Base-by-base conservation (phyloP, 2,113 vertebrate genomes). In the Myocastor coypus region DNA sequence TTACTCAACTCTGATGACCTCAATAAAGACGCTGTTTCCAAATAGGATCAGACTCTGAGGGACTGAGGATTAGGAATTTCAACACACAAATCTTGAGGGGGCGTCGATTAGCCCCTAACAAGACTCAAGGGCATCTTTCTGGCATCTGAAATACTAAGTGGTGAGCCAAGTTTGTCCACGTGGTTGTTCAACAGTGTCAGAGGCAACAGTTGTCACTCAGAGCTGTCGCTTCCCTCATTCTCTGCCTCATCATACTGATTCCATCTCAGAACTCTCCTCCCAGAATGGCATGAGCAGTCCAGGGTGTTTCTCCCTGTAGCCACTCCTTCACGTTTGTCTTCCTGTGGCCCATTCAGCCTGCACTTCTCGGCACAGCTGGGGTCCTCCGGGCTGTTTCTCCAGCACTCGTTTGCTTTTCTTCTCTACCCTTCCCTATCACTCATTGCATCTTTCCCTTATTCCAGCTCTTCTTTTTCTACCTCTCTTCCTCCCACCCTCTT, bases 401-500 rank as follows among this genome's bases (percentile, higher is more conserved):
- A 57, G 55, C 0, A 1, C 9, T 30, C 32, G 42, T 85, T 68
- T 40, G 5, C 10, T 86, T 96, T 95, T 95, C 87, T 86, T 96
- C 37, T 96, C 94, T 94, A 80, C 88, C 75, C 95, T 5, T 86
- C 59, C 32, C 94, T 22, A 8, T 84, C 71, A 61, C 34, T 69
- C 50, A 68, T 34, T 82, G 89, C 28, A 24, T 66, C n/a, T 69
- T 96, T 83, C 24, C 42, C 16, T 34, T 12, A 32, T 50, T 82
- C 32, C 46, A 7, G 28, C 0, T 32, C 19, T 50, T 63, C 40
- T 34, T 40, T 78, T 69, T 57, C 61, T 83, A 50, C 11, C 10
- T n/a, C 17, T 87, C 26, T 10, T 32, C 69, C 37, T 55, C 42
- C 57, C 26, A 57, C 37, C 16, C 7, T 32, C 1, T 37, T 11